Evolutionary conservation across 2,797 vertebrate genomes (phyloP).

Genomic region (Oryzias dopingdopingensis): DNA sequence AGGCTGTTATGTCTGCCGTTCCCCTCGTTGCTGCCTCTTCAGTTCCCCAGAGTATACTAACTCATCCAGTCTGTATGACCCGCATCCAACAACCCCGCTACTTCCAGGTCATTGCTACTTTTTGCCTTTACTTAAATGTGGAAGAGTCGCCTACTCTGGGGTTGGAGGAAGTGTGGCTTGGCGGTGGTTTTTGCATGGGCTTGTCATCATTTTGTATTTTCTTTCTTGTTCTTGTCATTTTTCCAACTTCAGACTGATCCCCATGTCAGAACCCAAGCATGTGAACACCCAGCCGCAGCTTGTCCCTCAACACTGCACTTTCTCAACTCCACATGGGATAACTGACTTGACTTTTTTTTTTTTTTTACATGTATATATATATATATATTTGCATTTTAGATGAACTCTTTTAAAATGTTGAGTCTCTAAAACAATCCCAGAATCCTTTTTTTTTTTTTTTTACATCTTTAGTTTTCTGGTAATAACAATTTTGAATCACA

Average conservation of each 20-base stretch:
- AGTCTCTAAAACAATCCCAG: too few species aligned
- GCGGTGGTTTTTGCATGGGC: slow-evolving; percentile 77
- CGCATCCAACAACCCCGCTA: slow-evolving; percentile 40
- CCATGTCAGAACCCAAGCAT: slow-evolving; percentile 77
- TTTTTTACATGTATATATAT: too few species aligned
- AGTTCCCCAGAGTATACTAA: slow-evolving; percentile 81
- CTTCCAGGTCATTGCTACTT: slow-evolving; percentile 55
- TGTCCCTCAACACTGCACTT: slow-evolving; percentile 23
- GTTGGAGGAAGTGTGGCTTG: slow-evolving; percentile 62
- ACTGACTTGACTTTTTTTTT: slow-evolving; percentile 4
- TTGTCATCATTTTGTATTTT: slow-evolving; percentile 60
- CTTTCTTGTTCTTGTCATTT: slow-evolving; percentile 49
- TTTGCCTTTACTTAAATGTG: slow-evolving; percentile 38
- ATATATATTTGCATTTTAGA: too few species aligned
- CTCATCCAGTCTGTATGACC: slow-evolving; percentile 75
- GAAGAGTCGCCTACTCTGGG: slow-evolving; percentile 69
- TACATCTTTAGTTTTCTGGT: too few species aligned
- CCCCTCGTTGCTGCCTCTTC: slow-evolving; percentile 79
- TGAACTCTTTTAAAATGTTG: too few species aligned
- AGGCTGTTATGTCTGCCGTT: slow-evolving; percentile 44
- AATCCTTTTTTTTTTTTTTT: too few species aligned
- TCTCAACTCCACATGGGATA: not conserved
- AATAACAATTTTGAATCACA: too few species aligned
- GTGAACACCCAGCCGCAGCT: slow-evolving; percentile 33
- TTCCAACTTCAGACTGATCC: slow-evolving; percentile 33